Evolutionary conservation across 2,113 vertebrate genomes (phyloP), one percentile per base, ranked within the genome.

Genomic region (Pollachius pollachius): DNA sequence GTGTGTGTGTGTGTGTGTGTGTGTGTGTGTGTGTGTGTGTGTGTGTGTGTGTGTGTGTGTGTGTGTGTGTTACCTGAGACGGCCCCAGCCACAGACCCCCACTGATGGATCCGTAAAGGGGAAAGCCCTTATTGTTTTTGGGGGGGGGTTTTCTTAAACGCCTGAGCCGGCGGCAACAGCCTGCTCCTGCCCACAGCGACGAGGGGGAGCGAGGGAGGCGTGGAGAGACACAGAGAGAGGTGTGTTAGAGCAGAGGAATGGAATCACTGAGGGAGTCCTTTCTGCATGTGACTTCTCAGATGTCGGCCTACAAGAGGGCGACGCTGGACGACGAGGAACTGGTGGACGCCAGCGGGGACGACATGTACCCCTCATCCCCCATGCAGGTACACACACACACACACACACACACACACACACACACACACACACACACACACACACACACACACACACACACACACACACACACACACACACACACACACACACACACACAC

Each of bases 311-410:
- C 86, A 98, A 95, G 81, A 90, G 96, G 67, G 95, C 96, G 0
- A 98, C 96, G 0, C 78, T 97, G 87, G 96, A 98, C 0, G 96
- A 98, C 2, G 97, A 99, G 75, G 95, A 97, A 27, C 90, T 98
- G 79, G 87, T 97, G 82, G 95, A 97, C 66, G 93, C 95, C 11
- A 82, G 91, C 3, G 75, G 89, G 0, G 96, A 97, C 2, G 95
- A 97, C 15, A 81, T 91, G 41, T 96, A 95, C 83, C 92, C 93
- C 13, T 93, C 95, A 11, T 92, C 94, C 0, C 92, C 92, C 37
- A 81, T 96, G 78, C 95, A 96, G 96, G 96, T 96, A 91, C 65
- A 87, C 15, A 1, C 21, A 12, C 30, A 3, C 30, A 34, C 30
- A 4, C 30, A 34, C 30, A 8, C 3, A 25, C 17, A 27, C 6